Evolutionary conservation across 2,888 invertebrate species (phyloP), one percentile per base, ranked within the genome.

Genomic region (Callimorpha dominula): DNA sequence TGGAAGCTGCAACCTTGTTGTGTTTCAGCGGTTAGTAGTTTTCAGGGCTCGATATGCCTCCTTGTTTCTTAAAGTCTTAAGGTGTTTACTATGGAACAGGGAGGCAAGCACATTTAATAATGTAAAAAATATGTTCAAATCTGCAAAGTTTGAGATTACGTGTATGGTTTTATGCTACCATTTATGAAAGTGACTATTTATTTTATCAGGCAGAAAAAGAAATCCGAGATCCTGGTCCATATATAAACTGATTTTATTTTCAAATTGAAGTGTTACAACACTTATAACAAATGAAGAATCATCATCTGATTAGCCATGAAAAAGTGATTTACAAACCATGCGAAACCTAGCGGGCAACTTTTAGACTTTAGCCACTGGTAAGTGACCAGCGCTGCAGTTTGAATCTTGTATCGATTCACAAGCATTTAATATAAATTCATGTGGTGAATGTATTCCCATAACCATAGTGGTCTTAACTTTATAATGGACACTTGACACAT

Each of bases 251-350:
- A 90, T 92, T 87, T 81, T 73, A 81, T 88, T 87, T 85, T 86
- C 78, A 86, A 87, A 88, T 82, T 76, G 42, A 68, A 81, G 72
- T 79, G 85, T 91, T 89, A 90, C 88, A 80, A 89, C 87, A 91
- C 85, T 91, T 89, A 90, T 87, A 79, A 89, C 86, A 91, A 85
- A 31, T 31, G 31, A 1, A 79, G 85, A 81, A 90, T 89, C 88
- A 90, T 82, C 89, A 91, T 91, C 88, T 90, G 88, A 92, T 90
- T 91, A 91, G 90, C 90, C 91, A 86, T 89, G 89, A 86, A 86
- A 82, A 74, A 76, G 72, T 82, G 83, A 86, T 78, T 76, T 81
- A 86, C 86, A 86, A 82, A 60, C 87, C 81, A 77, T 87, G 86
- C 84, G 87, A 88, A 88, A 85, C 85, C 81, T 82, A 84, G 73